Percentiles rank a stretch among this genome's conserved stretches.
These are phyloP conservation scores for Archips crataeganus DNA, from an alignment of 2,888 invertebrate genomes.

Conservation along the genomic window DNA sequence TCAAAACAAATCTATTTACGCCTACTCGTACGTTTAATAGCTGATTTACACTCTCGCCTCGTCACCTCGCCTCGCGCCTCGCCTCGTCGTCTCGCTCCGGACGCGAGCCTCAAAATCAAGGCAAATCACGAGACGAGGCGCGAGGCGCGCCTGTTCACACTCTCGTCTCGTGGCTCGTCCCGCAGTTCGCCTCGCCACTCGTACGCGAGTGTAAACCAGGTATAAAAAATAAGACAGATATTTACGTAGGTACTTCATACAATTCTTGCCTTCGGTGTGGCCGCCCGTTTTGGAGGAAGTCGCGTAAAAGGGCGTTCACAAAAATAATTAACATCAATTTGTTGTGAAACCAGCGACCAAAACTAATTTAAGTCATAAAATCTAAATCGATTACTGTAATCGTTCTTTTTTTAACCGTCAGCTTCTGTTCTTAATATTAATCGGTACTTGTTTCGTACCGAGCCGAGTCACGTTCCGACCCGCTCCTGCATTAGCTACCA, in stretches of 20 bases:
- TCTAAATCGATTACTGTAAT: constrained; percentile 41
- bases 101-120: too few relatives aligned
- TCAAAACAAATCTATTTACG: too few relatives aligned
- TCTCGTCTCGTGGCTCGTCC: too few relatives aligned
- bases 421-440: constrained; percentile 43
- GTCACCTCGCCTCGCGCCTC: too few relatives aligned
- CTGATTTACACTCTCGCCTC: too few relatives aligned
- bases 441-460: constrained; percentile 33
- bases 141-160: too few relatives aligned
- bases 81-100: too few relatives aligned
- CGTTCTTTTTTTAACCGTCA: constrained; percentile 31
- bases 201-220: too few relatives aligned
- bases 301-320: constrained; percentile 21
- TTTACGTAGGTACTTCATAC: neutral
- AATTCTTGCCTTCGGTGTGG: neutral
- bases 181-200: too few relatives aligned
- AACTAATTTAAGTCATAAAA: constrained; percentile 40
- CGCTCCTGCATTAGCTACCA: constrained; percentile 39
- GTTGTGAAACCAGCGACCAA: constrained; percentile 26
- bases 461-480: constrained; percentile 38
- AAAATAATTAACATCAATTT: constrained; percentile 38
- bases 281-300: neutral
- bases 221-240: neutral
- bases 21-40: too few relatives aligned
- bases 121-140: too few relatives aligned